A percentile compares a stretch with the other conserved stretches of the same genome.
These are phyloP conservation scores for Hypsopygia costalis DNA, from an alignment of 2,888 invertebrate species.

Conservation along the genomic window DNA sequence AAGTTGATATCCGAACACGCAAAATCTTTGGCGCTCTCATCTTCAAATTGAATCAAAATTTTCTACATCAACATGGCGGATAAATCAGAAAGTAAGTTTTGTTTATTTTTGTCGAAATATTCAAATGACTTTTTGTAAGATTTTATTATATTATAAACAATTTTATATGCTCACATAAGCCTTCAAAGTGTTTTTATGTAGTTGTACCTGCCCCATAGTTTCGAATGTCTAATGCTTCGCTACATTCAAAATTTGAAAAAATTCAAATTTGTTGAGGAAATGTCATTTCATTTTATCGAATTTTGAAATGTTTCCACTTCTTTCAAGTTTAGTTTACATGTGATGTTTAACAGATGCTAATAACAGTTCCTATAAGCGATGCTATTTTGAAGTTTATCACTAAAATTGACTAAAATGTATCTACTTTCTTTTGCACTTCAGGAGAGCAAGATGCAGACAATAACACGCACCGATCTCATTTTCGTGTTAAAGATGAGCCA, in stretches of 20 bases:
- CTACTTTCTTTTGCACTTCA: conserved; percentile 37
- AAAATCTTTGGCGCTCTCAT: conserved; percentile 63
- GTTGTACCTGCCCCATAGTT: conserved; percentile 20
- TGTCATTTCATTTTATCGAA: conserved; percentile 51
- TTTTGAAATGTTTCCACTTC: conserved; percentile 27
- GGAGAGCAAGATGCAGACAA: conserved; percentile 52
- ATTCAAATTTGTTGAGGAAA: conserved; percentile 69
- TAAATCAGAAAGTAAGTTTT: conserved; percentile 88
- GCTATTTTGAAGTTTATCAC: background rate
- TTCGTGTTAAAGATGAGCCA: conserved; percentile 78
- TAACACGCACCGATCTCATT: conserved; percentile 43
- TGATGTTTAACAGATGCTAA: background rate
- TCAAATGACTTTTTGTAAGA: conserved; percentile 22
- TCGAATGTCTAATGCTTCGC: conserved; percentile 41
- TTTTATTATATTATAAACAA: conserved; percentile 20
- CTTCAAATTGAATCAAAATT: conserved; percentile 59
- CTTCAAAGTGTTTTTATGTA: conserved; percentile 5
- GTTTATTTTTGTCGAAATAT: no score
- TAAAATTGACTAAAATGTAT: background rate
- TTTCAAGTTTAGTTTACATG: no score
- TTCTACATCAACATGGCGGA: conserved; percentile 88
- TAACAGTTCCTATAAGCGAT: background rate
- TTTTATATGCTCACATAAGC: conserved; percentile 12
- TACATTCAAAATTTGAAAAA: conserved; percentile 79
- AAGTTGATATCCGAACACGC: conserved; percentile 32